phyloP scores from a whole-genome alignment of 30 jellyfish, hydroid and myxozoan genomes.

The Hydra vulgaris region DNA sequence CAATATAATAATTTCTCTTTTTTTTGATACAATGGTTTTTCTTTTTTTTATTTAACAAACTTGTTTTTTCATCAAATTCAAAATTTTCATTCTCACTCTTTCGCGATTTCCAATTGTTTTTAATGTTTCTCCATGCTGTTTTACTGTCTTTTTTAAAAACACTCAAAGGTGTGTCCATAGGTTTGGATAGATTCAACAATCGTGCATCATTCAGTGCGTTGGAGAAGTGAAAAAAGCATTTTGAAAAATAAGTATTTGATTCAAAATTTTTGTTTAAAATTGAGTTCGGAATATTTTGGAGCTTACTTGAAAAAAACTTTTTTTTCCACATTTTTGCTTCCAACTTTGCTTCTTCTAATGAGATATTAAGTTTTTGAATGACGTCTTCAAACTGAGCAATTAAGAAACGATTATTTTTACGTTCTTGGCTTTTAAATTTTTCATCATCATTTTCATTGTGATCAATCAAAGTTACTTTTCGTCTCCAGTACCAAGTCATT shows the following conservation, averaged over 20 bases:
- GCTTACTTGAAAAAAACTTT: background rate
- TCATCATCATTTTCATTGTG: background rate
- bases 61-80: background rate
- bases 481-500: conserved; percentile 22
- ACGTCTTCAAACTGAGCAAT: background rate
- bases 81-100: background rate
- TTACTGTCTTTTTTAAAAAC: background rate
- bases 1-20: too few species aligned
- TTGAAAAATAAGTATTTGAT: background rate
- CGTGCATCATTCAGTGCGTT: background rate
- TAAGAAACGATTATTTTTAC: background rate
- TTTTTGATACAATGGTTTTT: too few species aligned
- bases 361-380: background rate
- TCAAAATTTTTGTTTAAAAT: too few species aligned
- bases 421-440: background rate
- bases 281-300: background rate
- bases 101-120: background rate
- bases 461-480: background rate
- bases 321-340: background rate
- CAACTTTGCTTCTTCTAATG: background rate
- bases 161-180: background rate
- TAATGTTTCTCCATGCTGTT: background rate
- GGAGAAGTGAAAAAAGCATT: background rate
- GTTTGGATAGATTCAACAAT: background rate
- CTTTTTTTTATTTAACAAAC: too few species aligned